Evolutionary conservation across 53 echinoderm and acorn worm species (phyloP), one percentile per base, ranked within the genome.

Genomic region (Arbacia lixula): DNA sequence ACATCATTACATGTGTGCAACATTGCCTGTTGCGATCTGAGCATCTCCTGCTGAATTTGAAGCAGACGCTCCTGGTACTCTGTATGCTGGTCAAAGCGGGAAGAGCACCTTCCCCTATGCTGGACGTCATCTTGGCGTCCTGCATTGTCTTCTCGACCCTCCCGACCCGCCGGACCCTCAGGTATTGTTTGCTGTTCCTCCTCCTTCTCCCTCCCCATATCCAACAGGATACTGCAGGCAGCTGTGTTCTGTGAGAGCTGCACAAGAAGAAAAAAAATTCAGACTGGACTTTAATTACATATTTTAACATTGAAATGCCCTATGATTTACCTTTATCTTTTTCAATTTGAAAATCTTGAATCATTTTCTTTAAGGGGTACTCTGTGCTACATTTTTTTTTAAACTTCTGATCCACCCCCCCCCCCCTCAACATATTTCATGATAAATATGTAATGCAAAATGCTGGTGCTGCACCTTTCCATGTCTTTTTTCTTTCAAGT

Each of bases 61-160:
- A n/a, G n/a, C 50, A 50, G 50, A 50, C 50, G 50, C 50, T 50
- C 50, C 50, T 50, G 50, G 50, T 50, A 50, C 19, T 50, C 50
- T 50, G 50, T 50, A 19, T 50, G 50, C 50, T 50, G 50, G 50
- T 50, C 50, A 50, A 14, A 50, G 12, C 50, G 50, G 0, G 19
- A 12, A 50, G 50, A 50, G 19, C 50, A 50, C 50, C 50, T 50
- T 50, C 50, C 19, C 50, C 19, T 50, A 50, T 50, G 50, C 50
- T 50, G 50, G 50, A 50, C 50, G 50, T 50, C 50, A n/a, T n/a
- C n/a, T 50, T 50, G 50, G 50, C 50, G 50, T 50, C 50, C 50
- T 50, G 50, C 50, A 50, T 50, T 12, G 19, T 17, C 50, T 50
- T 17, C 50, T 50, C 0, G 0, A 50, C 50, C 50, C 50, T 17